Evolutionary conservation across 2,113 vertebrate species (phyloP).

Genomic region (Vireo altiloquus): DNA sequence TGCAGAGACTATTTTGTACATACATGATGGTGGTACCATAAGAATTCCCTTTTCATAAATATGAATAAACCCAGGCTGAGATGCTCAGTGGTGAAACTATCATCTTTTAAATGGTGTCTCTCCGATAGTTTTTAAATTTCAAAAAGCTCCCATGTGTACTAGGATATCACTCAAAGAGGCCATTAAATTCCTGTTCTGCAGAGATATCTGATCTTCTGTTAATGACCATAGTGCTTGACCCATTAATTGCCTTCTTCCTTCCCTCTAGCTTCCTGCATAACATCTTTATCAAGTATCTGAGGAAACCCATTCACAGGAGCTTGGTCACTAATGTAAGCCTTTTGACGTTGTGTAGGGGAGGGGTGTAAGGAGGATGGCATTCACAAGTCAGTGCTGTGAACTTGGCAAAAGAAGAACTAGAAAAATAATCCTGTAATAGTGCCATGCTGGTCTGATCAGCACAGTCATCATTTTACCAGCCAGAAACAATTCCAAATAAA

Average conservation of each 20-base stretch:
- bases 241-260: not conserved
- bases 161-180: not conserved
- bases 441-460: not conserved
- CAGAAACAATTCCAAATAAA: not conserved
- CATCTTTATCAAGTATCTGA: conserved; percentile 69
- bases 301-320: conserved; percentile 67
- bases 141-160: not conserved
- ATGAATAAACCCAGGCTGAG: not conserved
- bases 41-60: not conserved
- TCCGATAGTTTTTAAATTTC: not conserved
- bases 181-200: not conserved
- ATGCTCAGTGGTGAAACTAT: not conserved
- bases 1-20: not conserved
- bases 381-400: not conserved
- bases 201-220: not conserved
- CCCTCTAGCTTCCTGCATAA: conserved; percentile 65
- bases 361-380: not conserved
- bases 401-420: not conserved
- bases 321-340: conserved; percentile 70
- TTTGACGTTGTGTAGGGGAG: not conserved
- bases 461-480: not conserved
- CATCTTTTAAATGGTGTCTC: not conserved
- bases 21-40: not conserved
- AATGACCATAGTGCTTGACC: not conserved
- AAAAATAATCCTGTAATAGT: not conserved